These are phyloP conservation scores for Ditylenchus dipsaci DNA, from an alignment of 1,140 invertebrate genomes.

Conservation along the genomic window DNA sequence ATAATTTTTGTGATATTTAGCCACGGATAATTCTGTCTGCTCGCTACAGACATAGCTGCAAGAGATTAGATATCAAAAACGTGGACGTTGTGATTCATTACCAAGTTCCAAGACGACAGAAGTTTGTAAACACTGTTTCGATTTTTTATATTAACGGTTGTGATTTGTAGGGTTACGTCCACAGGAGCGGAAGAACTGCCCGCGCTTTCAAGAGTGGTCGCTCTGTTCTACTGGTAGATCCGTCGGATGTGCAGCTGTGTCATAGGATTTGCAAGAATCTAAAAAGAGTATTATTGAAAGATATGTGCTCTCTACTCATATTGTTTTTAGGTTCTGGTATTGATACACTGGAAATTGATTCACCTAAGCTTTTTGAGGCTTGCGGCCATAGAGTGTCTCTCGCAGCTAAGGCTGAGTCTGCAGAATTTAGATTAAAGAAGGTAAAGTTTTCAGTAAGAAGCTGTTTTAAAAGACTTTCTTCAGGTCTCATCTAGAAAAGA, in stretches of 20 bases:
- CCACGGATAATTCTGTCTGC: slow-evolving; percentile 68
- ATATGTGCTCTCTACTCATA: slow-evolving; percentile 1
- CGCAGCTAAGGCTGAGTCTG: slow-evolving; percentile 73
- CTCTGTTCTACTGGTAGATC: slow-evolving; percentile 84
- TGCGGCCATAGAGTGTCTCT: slow-evolving; percentile 72
- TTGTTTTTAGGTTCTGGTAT: slow-evolving; percentile 71
- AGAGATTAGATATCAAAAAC: slow-evolving; percentile 88
- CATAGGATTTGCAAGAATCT: slow-evolving; percentile 75
- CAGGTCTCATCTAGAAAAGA: slow-evolving; percentile 60
- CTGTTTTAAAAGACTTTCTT: slow-evolving; percentile 71
- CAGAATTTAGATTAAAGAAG: slow-evolving; percentile 69
- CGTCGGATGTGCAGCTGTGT: slow-evolving; percentile 75
- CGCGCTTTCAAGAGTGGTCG: slow-evolving; percentile 80
- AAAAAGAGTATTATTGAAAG: slow-evolving; percentile 59
- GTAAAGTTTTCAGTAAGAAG: slow-evolving; percentile 60
- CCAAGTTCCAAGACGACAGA: slow-evolving; percentile 87
- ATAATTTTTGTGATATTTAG: slow-evolving; percentile 30
- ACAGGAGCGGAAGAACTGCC: slow-evolving; percentile 90
- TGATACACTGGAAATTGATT: slow-evolving; percentile 73
- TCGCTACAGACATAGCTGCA: slow-evolving; percentile 95
- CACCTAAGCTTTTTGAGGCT: slow-evolving; percentile 60
- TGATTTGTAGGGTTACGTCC: slow-evolving; percentile 74
- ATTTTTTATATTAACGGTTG: not conserved
- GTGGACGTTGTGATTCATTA: slow-evolving; percentile 95
- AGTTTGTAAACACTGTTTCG: slow-evolving; percentile 60